A percentile compares a stretch with the other conserved stretches of the same genome.
These are phyloP conservation scores for Xiphophorus birchmanni DNA, from an alignment of 2,797 vertebrate genomes.

Conservation along the genomic window DNA sequence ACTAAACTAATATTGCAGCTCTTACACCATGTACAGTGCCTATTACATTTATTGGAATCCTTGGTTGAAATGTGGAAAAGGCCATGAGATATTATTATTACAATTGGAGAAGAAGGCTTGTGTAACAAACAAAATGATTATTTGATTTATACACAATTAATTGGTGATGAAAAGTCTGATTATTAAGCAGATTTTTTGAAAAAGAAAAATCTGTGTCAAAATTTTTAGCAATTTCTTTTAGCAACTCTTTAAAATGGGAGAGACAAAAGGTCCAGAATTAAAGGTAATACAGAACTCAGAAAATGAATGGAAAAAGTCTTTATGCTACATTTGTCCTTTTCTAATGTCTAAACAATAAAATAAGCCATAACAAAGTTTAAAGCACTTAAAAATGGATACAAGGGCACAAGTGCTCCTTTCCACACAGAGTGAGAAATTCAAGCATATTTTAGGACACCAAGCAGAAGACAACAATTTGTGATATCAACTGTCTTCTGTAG, in stretches of 20 bases:
- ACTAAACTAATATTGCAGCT: neutral
- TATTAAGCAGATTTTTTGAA: neutral
- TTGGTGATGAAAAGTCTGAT: neutral
- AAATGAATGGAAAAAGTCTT: neutral
- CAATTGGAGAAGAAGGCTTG: neutral
- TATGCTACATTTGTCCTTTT: neutral
- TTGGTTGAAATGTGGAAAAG: neutral
- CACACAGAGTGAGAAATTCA: neutral
- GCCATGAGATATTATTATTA: neutral
- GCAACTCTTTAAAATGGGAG: neutral
- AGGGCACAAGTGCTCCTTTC: neutral
- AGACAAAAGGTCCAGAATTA: neutral
- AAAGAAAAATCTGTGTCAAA: neutral
- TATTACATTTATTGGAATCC: neutral
- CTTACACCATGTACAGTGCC: neutral
- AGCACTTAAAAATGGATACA: neutral
- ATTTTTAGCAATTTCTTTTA: neutral
- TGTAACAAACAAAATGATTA: neutral
- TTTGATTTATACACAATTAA: neutral
- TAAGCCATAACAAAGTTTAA: neutral
- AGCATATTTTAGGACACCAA: neutral
- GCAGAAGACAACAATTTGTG: neutral
- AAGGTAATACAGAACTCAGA: neutral
- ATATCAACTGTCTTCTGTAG: neutral
- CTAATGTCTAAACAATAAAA: neutral